Evolutionary conservation across 2,888 invertebrate species (phyloP).

Genomic region (Heteromurus nitidus): DNA sequence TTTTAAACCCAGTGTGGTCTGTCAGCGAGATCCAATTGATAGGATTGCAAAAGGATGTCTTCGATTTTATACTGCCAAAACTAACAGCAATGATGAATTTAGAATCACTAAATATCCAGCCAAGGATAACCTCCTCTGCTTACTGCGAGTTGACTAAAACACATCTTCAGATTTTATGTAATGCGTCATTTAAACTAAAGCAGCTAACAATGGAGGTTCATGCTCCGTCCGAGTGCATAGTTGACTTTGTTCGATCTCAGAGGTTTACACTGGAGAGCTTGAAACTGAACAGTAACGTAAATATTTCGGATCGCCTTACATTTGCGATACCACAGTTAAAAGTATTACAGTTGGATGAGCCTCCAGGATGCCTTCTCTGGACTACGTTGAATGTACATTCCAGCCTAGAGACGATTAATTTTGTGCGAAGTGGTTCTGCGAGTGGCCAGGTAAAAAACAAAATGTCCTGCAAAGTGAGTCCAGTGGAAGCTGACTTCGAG

Average conservation of each 20-base stretch:
- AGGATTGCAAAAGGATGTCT: conserved; percentile 49
- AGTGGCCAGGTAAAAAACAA: conserved; percentile 58
- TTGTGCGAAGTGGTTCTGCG: conserved; percentile 45
- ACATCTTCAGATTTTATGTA: conserved; percentile 60
- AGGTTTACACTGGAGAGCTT: conserved; percentile 58
- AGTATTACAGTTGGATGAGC: conserved; percentile 56
- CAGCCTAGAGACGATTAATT: conserved; percentile 51
- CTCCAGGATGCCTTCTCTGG: conserved; percentile 55
- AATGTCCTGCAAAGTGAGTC: conserved; percentile 33
- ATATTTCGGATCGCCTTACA: conserved; percentile 60
- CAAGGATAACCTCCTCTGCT: conserved; percentile 24
- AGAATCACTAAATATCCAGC: conserved; percentile 48
- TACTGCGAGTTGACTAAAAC: conserved; percentile 54
- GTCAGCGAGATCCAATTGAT: conserved; percentile 30
- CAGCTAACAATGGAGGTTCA: conserved; percentile 31
- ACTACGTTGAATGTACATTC: conserved; percentile 60
- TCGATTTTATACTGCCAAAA: conserved; percentile 57
- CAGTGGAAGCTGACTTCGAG: conserved; percentile 53
- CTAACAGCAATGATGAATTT: conserved; percentile 57
- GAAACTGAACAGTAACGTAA: conserved; percentile 55
- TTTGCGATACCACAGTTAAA: conserved; percentile 59
- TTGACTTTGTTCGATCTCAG: conserved; percentile 57
- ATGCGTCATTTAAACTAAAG: conserved; percentile 56
- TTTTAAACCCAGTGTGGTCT: conserved; percentile 45
- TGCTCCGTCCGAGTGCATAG: conserved; percentile 52